Evolutionary conservation across 2,113 vertebrate genomes (phyloP).

Genomic region (Ceyx melanurus): DNA sequence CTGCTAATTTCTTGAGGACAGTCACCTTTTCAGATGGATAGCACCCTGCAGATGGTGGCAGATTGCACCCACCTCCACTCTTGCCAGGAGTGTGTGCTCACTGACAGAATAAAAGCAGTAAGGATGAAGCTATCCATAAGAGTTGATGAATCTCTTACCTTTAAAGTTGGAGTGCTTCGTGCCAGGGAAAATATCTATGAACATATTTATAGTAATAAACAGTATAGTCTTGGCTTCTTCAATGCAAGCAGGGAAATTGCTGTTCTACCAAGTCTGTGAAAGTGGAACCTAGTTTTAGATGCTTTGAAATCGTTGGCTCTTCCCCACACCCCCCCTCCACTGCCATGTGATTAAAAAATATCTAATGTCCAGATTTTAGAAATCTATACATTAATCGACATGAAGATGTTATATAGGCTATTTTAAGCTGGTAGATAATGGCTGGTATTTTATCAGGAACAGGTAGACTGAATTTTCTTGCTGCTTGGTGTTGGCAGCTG

Average conservation of each 20-base stretch:
- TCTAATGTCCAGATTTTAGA: neutral
- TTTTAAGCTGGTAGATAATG: neutral
- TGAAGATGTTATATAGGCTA: neutral
- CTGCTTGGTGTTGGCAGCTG: neutral
- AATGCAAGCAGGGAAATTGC: neutral
- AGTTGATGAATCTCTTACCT: constrained; percentile 25
- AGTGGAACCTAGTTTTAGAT: constrained; percentile 36
- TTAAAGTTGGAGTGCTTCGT: constrained; percentile 6
- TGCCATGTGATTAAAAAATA: constrained; percentile 17
- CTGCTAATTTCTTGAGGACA: constrained; percentile 40
- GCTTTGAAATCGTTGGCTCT: neutral
- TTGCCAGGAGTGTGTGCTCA: constrained; percentile 7
- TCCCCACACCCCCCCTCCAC: fast-evolving
- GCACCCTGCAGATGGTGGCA: constrained; percentile 66
- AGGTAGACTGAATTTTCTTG: neutral
- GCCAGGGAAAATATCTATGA: constrained; percentile 40
- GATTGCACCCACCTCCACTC: constrained; percentile 60
- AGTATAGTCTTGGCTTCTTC: neutral
- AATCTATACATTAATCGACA: neutral
- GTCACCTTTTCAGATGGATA: constrained; percentile 48
- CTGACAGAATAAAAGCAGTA: constrained; percentile 37
- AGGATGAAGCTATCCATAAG: constrained; percentile 26
- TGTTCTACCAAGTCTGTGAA: neutral
- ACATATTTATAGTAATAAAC: constrained; percentile 49
- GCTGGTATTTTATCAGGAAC: neutral